These are phyloP conservation scores for Acinonyx jubatus DNA, from an alignment of 2,113 vertebrate species.

Conservation along the genomic window DNA sequence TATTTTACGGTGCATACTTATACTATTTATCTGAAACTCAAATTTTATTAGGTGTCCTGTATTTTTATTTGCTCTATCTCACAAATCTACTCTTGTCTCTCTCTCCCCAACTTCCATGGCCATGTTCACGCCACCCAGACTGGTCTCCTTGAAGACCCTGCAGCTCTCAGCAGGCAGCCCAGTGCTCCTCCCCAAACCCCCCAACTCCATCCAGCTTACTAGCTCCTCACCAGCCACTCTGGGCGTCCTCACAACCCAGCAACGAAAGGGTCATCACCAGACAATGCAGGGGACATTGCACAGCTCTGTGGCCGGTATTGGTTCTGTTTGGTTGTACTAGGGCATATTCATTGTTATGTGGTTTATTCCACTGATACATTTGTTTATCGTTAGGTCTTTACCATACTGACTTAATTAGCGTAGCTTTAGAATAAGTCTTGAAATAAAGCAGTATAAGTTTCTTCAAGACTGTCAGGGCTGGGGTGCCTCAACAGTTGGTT, in stretches of 20 bases:
- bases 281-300: background rate
- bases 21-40: background rate
- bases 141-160: background rate
- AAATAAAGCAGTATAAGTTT: background rate
- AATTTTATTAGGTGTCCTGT: background rate
- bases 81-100: background rate
- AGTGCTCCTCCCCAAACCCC: background rate
- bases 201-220: background rate
- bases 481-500: no score
- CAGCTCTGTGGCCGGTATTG: background rate
- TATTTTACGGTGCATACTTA: background rate
- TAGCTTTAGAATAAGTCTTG: background rate
- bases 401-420: background rate
- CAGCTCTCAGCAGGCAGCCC: background rate
- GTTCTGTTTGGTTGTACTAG: background rate
- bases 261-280: background rate
- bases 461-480: background rate
- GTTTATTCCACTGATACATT: background rate
- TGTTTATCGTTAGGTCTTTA: background rate
- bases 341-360: background rate
- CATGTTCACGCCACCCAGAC: background rate
- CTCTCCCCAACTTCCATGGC: background rate
- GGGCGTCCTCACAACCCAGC: background rate
- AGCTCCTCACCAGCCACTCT: background rate
- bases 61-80: background rate